Evolutionary conservation across 2,888 invertebrate species (phyloP).

Genomic region (Scelioninae gen. 2): DNA sequence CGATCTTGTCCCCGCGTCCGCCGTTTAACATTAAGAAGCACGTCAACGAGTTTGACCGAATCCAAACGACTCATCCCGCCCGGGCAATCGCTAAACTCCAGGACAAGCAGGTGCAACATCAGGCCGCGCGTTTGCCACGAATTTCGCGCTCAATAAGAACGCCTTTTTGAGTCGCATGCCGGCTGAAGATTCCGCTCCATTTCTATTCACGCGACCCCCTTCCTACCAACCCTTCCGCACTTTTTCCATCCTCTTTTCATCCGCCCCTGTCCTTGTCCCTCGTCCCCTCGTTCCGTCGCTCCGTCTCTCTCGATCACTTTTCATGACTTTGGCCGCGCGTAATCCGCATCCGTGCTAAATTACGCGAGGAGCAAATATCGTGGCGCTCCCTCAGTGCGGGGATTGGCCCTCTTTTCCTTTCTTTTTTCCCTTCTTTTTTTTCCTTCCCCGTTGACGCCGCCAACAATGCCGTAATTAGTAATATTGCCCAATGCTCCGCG

Average conservation of each 20-base stretch:
- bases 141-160: slow-evolving; percentile 32
- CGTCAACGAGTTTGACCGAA: too few relatives aligned
- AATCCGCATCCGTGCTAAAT: slow-evolving; percentile 48
- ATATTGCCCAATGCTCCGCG: slow-evolving; percentile 2
- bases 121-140: slow-evolving; percentile 7
- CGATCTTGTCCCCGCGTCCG: too few relatives aligned
- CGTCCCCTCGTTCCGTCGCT: background rate
- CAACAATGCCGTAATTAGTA: too few relatives aligned
- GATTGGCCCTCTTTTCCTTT: too few relatives aligned
- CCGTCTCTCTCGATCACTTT: too few relatives aligned
- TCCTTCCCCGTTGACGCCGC: background rate
- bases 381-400: slow-evolving; percentile 24
- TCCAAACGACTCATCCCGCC: too few relatives aligned
- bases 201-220: slow-evolving; percentile 38
- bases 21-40: too few relatives aligned
- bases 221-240: background rate
- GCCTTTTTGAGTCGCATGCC: slow-evolving; percentile 4
- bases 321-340: slow-evolving; percentile 27
- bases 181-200: slow-evolving; percentile 38
- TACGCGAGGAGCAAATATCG: slow-evolving; percentile 24
- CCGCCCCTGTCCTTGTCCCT: too few relatives aligned
- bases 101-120: slow-evolving; percentile 8
- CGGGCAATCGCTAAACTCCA: background rate
- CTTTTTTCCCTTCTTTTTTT: too few relatives aligned
- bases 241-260: background rate